Evolutionary conservation across 2,888 invertebrate species (phyloP), one percentile per base, ranked within the genome.

Genomic region (Homarus gammarus): DNA sequence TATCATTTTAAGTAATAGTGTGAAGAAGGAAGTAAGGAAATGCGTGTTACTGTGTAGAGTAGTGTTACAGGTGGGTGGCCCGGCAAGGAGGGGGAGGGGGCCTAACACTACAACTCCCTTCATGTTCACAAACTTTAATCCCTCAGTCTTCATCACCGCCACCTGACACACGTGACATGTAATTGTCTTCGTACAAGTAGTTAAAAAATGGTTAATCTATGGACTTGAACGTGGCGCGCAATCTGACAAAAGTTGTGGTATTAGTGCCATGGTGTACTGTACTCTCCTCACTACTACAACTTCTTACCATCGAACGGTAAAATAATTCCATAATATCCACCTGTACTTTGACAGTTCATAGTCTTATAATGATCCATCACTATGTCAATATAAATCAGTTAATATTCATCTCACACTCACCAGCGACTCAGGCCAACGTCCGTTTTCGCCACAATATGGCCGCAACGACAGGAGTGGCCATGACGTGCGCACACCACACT

Each of bases 381-480:
- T 75, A 12, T 38, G 6, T 73, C 38, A 61, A 27, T 18, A 40
- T 22, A 2, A 3, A 12, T 64, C 27, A 64, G 15, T 64, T 6
- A 64, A 64, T n/a, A 22, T 27, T 27, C 27, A n/a, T 27, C 5
- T 15, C 15, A 22, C 27, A 56, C 73, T 81, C 36, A 81, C 73
- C 82, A 78, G 75, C 77, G 44, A 79, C 22, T 31, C 36, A 36
- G 79, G 61, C 61, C 77, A 36, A 86, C 78, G 70, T 78, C 81
- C 72, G 40, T 81, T 44, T 70, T 56, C 73, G 40, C n/a, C 87
- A 81, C 87, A 87, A 87, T 87, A 87, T 87, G 87, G 87, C 87
- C 87, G 87, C 87, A 73, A 38, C 18, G 87, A 44, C 72, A 87
- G 87, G 87, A 87, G 87, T 87, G 87, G 87, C 87, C 87, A 72